A percentile compares a stretch with the other conserved stretches of the same genome.
phyloP scores from a whole-genome alignment of 2,113 vertebrate genomes.

The Semnornis frantzii region DNA sequence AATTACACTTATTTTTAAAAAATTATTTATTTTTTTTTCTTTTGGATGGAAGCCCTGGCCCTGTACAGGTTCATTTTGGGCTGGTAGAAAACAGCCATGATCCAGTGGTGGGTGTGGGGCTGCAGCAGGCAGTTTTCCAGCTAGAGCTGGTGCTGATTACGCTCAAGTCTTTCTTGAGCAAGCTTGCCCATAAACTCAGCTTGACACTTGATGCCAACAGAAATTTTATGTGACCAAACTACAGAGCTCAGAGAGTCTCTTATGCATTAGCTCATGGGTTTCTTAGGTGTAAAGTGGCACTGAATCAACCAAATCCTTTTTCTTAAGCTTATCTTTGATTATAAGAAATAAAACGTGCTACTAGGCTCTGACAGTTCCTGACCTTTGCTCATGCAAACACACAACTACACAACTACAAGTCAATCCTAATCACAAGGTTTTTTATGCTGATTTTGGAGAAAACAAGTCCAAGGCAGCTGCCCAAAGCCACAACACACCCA shows the following conservation, averaged over 20 bases:
- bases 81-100: background rate
- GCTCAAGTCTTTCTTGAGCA: background rate
- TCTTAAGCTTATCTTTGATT: background rate
- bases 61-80: background rate
- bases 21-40: background rate
- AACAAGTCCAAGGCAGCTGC: background rate
- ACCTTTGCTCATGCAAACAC: constrained; percentile 25
- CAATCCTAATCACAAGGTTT: constrained; percentile 23
- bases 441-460: constrained; percentile 5
- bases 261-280: background rate
- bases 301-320: background rate
- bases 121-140: background rate
- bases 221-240: background rate
- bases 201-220: background rate
- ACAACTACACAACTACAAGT: background rate
- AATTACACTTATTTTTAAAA: background rate
- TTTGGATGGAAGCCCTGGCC: background rate
- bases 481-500: background rate
- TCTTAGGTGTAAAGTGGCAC: background rate
- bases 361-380: background rate
- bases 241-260: background rate
- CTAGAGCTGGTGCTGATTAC: background rate
- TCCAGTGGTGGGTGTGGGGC: background rate
- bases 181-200: background rate
- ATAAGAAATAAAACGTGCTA: background rate